These are phyloP conservation scores for Silurus lanzhouensis DNA, from an alignment of 2,797 vertebrate species.

Conservation along the genomic window DNA sequence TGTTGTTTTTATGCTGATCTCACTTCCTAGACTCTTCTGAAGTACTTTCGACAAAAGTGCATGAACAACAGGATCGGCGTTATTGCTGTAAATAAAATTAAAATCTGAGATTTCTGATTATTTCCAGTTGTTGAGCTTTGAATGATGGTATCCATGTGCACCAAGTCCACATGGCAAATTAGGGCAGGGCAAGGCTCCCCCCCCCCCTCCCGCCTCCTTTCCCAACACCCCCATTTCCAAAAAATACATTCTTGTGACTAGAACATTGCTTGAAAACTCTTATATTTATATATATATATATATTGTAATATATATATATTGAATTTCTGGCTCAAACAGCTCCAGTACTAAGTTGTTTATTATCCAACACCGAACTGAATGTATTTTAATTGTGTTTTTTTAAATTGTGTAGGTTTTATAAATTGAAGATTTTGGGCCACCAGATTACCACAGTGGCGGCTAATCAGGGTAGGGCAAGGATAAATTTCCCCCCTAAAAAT, in stretches of 20 bases:
- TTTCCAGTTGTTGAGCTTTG: not conserved
- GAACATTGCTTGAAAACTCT: not conserved
- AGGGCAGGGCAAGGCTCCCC: slow-evolving; percentile 5
- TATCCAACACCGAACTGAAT: not conserved
- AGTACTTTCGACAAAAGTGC: not conserved
- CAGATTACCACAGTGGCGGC: not conserved
- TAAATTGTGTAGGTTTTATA: not conserved
- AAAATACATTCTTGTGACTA: not conserved
- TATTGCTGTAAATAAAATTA: not conserved
- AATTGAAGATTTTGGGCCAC: not conserved
- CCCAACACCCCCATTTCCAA: no score
- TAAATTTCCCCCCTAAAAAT: not conserved
- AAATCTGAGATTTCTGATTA: not conserved
- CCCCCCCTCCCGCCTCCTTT: no score
- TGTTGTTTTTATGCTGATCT: not conserved
- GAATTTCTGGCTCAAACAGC: not conserved
- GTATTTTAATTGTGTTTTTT: not conserved
- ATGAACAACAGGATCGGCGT: not conserved
- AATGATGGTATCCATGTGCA: not conserved
- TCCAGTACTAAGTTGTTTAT: not conserved
- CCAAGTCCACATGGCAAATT: slow-evolving; percentile 30
- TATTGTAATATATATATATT: not conserved
- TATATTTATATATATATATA: not conserved
- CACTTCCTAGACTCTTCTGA: not conserved
- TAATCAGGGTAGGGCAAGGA: not conserved